A percentile compares a stretch with the other conserved stretches of the same genome.
Evolutionary conservation across 2,797 vertebrate genomes (phyloP).

Genomic region (Simalia tracyae): DNA sequence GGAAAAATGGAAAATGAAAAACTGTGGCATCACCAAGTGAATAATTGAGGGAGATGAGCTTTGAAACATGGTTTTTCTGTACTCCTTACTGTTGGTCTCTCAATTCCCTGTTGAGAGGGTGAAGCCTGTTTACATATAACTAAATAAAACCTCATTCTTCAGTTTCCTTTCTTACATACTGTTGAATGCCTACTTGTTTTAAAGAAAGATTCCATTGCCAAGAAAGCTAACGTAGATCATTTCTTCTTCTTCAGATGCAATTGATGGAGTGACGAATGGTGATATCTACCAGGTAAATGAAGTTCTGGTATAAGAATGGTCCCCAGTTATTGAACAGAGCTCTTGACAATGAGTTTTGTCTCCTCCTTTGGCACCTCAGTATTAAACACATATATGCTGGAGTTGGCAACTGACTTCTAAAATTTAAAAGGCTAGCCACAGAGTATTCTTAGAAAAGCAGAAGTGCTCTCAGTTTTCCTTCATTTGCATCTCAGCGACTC

Average conservation of each 20-base stretch:
- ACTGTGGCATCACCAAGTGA: not conserved
- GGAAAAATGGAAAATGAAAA: not conserved
- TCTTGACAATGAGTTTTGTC: not conserved
- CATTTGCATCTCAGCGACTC: not conserved
- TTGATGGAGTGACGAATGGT: constrained; percentile 83
- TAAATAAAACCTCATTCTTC: not conserved
- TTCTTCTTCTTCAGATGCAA: constrained; percentile 77
- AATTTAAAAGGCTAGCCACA: not conserved
- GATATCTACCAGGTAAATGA: constrained; percentile 85
- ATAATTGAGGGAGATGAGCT: not conserved
- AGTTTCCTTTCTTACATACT: not conserved
- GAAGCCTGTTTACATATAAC: not conserved
- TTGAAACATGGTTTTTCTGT: not conserved
- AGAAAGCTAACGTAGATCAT: constrained; percentile 25
- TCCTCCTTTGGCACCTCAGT: not conserved
- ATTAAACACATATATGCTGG: not conserved
- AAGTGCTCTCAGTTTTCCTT: not conserved
- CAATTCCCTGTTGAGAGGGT: not conserved
- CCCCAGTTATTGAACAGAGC: not conserved
- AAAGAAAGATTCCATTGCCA: not conserved
- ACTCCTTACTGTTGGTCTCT: not conserved
- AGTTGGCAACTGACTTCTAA: not conserved
- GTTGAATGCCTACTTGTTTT: not conserved
- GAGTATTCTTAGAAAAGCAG: not conserved
- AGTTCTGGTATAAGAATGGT: constrained; percentile 5